Evolutionary conservation across 2,113 vertebrate genomes (phyloP).

Genomic region (Bothrops jararaca): DNA sequence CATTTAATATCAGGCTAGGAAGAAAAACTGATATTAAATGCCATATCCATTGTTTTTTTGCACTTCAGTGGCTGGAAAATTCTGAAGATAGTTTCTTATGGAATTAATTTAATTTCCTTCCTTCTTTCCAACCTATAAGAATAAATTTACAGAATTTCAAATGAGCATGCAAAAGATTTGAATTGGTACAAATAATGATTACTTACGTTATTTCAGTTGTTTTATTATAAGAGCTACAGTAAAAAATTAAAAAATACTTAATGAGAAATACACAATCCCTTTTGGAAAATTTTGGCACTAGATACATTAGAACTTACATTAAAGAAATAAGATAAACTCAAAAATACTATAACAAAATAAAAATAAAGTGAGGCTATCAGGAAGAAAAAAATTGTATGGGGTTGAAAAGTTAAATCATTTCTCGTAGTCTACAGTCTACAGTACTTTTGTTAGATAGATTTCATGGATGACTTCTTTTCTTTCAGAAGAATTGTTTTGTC

Average conservation of each 20-base stretch:
- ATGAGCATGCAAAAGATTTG: background rate
- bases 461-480: conserved; percentile 3
- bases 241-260: background rate
- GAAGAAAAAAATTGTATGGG: conserved; percentile 9
- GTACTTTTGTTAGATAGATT: conserved; percentile 5
- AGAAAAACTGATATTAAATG: background rate
- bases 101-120: background rate
- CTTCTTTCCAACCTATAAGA: background rate
- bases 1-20: background rate
- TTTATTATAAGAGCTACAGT: background rate
- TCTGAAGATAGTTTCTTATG: background rate
- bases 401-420: conserved; percentile 21
- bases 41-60: background rate
- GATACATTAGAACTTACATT: background rate
- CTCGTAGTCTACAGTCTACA: conserved; percentile 15
- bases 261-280: background rate
- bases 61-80: background rate
- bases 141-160: background rate
- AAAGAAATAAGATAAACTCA: background rate
- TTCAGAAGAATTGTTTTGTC: conserved; percentile 11
- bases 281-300: background rate
- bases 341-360: background rate
- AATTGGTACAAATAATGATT: background rate
- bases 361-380: background rate
- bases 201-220: background rate